Percentiles rank a stretch among this genome's conserved stretches.
Conservation (phyloP, 2,113 vertebrate species). For the Mesitornis unicolor region DNA sequence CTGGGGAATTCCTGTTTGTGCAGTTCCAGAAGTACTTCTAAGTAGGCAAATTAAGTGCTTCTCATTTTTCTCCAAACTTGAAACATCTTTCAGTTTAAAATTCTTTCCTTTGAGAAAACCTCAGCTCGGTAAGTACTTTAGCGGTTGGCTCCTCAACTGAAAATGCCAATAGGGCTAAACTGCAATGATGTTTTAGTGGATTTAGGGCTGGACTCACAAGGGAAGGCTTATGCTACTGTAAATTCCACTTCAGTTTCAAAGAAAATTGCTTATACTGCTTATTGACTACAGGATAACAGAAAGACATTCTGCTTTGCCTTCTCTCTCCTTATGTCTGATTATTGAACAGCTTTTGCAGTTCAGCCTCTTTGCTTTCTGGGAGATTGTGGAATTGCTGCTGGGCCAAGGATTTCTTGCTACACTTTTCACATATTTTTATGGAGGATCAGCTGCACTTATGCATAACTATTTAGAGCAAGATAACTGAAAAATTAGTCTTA, state of each 20-base stretch:
- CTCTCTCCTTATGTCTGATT: not conserved
- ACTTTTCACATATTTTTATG: not conserved
- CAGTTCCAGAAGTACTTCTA: not conserved
- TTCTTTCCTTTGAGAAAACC: not conserved
- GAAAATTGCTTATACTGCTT: not conserved
- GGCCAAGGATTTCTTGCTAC: not conserved
- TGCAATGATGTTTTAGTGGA: not conserved
- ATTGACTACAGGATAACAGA: not conserved
- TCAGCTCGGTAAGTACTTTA: not conserved
- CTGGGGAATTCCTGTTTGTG: not conserved
- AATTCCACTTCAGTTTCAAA: not conserved
- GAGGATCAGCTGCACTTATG: not conserved
- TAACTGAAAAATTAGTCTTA: not conserved
- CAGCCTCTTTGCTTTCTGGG: not conserved
- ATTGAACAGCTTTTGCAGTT: not conserved
- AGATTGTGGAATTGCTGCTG: not conserved
- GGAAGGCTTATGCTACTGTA: not conserved
- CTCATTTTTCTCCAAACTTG: not conserved
- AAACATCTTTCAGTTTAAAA: not conserved
- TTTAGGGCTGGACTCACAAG: not conserved
- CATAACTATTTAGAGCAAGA: not conserved
- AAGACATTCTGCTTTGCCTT: not conserved
- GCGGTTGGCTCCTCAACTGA: not conserved
- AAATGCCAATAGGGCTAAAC: not conserved
- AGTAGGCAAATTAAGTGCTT: not conserved